Evolutionary conservation across 2,113 vertebrate species (phyloP).

Genomic region (Caranx ignobilis): DNA sequence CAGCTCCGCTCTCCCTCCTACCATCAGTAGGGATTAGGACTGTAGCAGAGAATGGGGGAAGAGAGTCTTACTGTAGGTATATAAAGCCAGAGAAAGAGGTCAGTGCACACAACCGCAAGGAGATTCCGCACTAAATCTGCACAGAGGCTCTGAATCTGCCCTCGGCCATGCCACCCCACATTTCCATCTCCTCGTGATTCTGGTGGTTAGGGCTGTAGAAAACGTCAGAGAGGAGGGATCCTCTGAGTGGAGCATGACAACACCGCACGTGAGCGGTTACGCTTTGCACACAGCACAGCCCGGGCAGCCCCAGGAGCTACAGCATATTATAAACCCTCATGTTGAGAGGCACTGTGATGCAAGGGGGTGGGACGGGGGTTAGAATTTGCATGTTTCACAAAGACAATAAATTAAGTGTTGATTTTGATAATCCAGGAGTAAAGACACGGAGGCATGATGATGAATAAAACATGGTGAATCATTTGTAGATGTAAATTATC

Average conservation of each 20-base stretch:
- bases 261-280: slow-evolving; percentile 23
- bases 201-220: slow-evolving; percentile 26
- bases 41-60: slow-evolving; percentile 16
- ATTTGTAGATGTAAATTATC: background rate
- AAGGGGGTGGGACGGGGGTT: background rate
- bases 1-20: slow-evolving; percentile 29
- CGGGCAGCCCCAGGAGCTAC: background rate
- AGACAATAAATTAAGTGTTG: background rate
- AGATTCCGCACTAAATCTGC: slow-evolving; percentile 67
- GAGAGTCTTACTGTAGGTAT: slow-evolving; percentile 55
- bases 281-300: slow-evolving; percentile 1
- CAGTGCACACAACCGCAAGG: slow-evolving; percentile 66
- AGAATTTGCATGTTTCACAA: background rate
- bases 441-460: background rate
- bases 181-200: slow-evolving; percentile 64
- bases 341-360: background rate
- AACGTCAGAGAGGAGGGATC: slow-evolving; percentile 36
- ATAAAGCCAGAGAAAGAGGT: slow-evolving; percentile 73
- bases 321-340: background rate
- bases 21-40: slow-evolving; percentile 38
- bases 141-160: slow-evolving; percentile 64
- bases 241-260: slow-evolving; percentile 47
- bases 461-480: background rate
- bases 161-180: slow-evolving; percentile 66
- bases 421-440: background rate